Conservation (phyloP, 2,113 vertebrate species). For the Hypanus sabinus region DNA sequence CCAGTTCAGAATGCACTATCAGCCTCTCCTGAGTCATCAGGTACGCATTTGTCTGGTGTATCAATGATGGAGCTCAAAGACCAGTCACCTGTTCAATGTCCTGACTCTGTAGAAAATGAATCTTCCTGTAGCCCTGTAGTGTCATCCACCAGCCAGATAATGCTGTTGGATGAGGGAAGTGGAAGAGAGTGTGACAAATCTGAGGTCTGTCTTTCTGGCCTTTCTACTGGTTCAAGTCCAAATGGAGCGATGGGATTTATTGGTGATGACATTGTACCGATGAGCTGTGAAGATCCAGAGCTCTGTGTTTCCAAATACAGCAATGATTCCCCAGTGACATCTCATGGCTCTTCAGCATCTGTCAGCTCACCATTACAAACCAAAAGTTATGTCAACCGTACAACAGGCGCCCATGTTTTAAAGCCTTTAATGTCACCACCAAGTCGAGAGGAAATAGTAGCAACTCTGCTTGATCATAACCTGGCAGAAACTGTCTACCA, state of each 20-base stretch:
- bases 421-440: constrained; percentile 97
- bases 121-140: constrained; percentile 74
- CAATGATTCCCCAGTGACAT: constrained; percentile 75
- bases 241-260: constrained; percentile 71
- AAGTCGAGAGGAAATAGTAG: constrained; percentile 87
- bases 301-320: constrained; percentile 66
- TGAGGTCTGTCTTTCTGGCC: constrained; percentile 9
- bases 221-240: constrained; percentile 24
- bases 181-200: constrained; percentile 18
- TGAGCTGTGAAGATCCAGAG: constrained; percentile 64
- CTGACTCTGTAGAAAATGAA: constrained; percentile 60
- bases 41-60: neutral
- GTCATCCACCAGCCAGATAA: constrained; percentile 38
- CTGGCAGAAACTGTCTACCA: constrained; percentile 86
- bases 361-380: constrained; percentile 81
- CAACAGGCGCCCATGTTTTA: constrained; percentile 69
- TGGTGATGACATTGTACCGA: constrained; percentile 72
- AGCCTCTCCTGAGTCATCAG: constrained; percentile 45
- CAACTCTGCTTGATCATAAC: constrained; percentile 78
- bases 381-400: constrained; percentile 70
- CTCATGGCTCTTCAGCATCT: constrained; percentile 87
- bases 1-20: constrained; percentile 56
- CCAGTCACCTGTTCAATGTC: constrained; percentile 44
- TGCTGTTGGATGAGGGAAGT: constrained; percentile 6
- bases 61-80: neutral